Conservation (phyloP, 1,140 invertebrate genomes). For the Pseudomyrmex flavicornis region DNA sequence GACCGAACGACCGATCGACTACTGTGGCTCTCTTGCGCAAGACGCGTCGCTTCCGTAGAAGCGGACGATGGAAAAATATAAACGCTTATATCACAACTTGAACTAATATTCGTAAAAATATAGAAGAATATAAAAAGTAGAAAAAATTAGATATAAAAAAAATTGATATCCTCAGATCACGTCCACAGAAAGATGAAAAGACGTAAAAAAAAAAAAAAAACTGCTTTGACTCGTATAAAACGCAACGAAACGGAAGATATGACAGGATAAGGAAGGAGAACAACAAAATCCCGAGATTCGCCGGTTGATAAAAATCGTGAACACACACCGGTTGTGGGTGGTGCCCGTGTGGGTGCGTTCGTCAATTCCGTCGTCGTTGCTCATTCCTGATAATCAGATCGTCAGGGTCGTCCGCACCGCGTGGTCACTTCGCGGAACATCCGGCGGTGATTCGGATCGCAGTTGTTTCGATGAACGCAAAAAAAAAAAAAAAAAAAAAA, state of each 20-base stretch:
- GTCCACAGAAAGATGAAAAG: no score
- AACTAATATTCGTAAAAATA: not conserved
- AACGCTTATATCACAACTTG: not conserved
- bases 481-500: not conserved
- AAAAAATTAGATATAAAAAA: not conserved
- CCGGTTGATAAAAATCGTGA: not conserved
- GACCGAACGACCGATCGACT: constrained; percentile 50
- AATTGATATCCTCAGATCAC: no score
- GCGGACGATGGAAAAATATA: not conserved
- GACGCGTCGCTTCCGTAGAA: constrained; percentile 34
- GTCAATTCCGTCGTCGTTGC: constrained; percentile 67
- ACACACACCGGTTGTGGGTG: constrained; percentile 53
- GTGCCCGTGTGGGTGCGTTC: constrained; percentile 62
- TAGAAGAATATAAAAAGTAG: not conserved
- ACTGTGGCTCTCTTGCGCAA: constrained; percentile 23
- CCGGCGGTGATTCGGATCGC: constrained; percentile 30
- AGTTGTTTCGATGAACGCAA: not conserved
- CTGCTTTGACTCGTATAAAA: not conserved
- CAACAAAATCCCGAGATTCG: not conserved
- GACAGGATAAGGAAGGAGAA: not conserved
- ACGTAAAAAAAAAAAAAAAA: no score
- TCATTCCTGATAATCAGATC: constrained; percentile 66
- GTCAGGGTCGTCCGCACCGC: constrained; percentile 46
- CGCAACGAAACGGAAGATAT: not conserved
- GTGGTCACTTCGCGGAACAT: constrained; percentile 48